phyloP scores from a whole-genome alignment of 2,797 vertebrate species.

The Sebastes nivosus region DNA sequence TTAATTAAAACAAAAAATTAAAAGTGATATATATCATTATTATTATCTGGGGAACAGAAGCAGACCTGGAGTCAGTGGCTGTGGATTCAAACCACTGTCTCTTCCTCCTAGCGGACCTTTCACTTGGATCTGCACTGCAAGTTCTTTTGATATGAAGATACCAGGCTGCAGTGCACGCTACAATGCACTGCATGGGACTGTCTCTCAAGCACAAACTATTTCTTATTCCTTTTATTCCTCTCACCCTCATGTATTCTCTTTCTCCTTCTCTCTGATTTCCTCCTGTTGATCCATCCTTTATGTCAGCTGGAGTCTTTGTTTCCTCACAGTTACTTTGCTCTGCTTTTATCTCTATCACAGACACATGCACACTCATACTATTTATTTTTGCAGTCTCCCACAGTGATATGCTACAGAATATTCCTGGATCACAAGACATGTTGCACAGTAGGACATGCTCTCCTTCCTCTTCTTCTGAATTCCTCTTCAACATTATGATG shows the following conservation, averaged over 20 bases:
- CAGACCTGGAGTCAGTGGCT: slow-evolving; percentile 11
- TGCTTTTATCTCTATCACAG: slow-evolving; percentile 13
- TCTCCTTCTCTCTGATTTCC: neutral
- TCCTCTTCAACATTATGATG: neutral
- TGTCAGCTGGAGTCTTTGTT: slow-evolving; percentile 8
- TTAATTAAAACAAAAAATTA: rapidly evolving
- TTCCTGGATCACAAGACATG: neutral
- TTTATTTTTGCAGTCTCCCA: slow-evolving; percentile 19
- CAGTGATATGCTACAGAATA: neutral
- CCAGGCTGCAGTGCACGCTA: neutral
- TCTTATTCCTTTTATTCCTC: slow-evolving; percentile 13
- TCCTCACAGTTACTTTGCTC: neutral
- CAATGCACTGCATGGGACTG: neutral
- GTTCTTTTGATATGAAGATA: slow-evolving; percentile 19
- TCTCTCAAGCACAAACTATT: neutral
- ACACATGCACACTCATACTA: neutral
- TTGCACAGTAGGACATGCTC: neutral
- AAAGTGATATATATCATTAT: too few species aligned
- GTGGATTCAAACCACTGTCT: slow-evolving; percentile 24
- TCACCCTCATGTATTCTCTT: slow-evolving; percentile 2
- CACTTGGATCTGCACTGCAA: slow-evolving; percentile 10
- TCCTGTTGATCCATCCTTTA: slow-evolving; percentile 18
- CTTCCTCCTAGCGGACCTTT: neutral
- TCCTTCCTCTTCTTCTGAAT: neutral
- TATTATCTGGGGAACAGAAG: slow-evolving; percentile 3